Conservation (phyloP, 2,888 invertebrate genomes). For the Brachynemurus nebulosus region DNA sequence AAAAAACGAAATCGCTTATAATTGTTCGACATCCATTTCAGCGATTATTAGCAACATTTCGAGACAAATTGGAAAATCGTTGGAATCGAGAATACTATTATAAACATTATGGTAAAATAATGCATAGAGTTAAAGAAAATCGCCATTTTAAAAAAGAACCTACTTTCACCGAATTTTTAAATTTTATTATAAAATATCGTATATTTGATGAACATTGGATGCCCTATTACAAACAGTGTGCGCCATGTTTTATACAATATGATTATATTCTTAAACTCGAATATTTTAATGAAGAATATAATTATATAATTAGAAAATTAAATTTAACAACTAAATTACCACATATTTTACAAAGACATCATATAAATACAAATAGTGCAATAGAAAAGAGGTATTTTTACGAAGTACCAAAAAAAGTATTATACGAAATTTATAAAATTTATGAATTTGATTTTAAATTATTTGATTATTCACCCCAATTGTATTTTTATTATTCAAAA, state of each 20-base stretch:
- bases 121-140: conserved; percentile 14
- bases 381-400: conserved; percentile 25
- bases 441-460: conserved; percentile 31
- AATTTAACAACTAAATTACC: conserved; percentile 19
- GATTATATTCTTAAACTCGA: conserved; percentile 37
- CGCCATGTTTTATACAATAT: conserved; percentile 35
- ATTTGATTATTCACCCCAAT: conserved; percentile 29
- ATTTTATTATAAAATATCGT: conserved; percentile 28
- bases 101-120: conserved; percentile 26
- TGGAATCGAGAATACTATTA: conserved; percentile 27
- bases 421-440: conserved; percentile 26
- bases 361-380: conserved; percentile 24
- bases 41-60: conserved; percentile 36
- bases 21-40: conserved; percentile 39
- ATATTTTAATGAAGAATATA: conserved; percentile 30
- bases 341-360: conserved; percentile 21
- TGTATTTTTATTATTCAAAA: conserved; percentile 20
- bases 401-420: conserved; percentile 21
- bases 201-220: conserved; percentile 36
- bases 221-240: conserved; percentile 32
- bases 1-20: conserved; percentile 29
- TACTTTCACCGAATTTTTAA: conserved; percentile 34
- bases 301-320: conserved; percentile 24
- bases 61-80: conserved; percentile 34
- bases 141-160: conserved; percentile 21